These are phyloP conservation scores for Macrochelys suwanniensis DNA, from an alignment of 2,797 vertebrate genomes.

Conservation along the genomic window DNA sequence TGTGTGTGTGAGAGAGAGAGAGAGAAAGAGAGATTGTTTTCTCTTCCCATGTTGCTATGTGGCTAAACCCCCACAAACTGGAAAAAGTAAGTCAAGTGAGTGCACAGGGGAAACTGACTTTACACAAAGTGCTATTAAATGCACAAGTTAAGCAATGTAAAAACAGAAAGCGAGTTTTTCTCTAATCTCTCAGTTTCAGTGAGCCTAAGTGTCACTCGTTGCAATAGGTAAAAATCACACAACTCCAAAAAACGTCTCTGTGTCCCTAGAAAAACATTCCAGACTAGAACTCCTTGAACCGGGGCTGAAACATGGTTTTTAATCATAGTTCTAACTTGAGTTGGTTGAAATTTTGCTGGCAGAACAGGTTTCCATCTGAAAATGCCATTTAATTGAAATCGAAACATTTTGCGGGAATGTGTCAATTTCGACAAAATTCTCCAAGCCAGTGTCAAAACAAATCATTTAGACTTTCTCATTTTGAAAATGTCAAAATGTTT, in stretches of 20 bases:
- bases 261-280: slow-evolving; percentile 46
- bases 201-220: slow-evolving; percentile 48
- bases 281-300: slow-evolving; percentile 8
- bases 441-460: neutral
- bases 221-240: slow-evolving; percentile 28
- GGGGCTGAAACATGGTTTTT: neutral
- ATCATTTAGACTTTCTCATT: neutral
- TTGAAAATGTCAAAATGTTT: neutral
- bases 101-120: slow-evolving; percentile 36
- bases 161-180: slow-evolving; percentile 16
- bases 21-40: neutral
- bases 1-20: neutral
- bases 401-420: neutral
- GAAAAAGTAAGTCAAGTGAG: neutral
- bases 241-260: neutral
- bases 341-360: neutral
- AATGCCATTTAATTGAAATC: neutral
- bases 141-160: neutral
- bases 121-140: slow-evolving; percentile 22
- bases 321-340: slow-evolving; percentile 7
- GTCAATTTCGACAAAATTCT: neutral
- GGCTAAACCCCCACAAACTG: neutral
- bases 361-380: neutral
- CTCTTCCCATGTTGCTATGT: neutral
- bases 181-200: slow-evolving; percentile 16